Conservation (phyloP, 2,888 invertebrate species). For the Cataglyphis livida region DNA sequence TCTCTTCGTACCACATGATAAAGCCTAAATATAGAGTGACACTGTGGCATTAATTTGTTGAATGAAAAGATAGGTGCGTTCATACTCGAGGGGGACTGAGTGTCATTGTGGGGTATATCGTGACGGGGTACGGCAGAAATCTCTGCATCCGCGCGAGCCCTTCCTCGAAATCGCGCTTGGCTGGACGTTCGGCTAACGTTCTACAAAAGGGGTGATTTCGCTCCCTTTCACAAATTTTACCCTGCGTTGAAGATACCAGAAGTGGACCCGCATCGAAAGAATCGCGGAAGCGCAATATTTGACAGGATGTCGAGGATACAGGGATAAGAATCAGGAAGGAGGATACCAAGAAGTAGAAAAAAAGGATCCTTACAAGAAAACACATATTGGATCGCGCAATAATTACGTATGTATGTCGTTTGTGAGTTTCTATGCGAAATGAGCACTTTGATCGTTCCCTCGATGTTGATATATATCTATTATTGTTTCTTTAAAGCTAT, state of each 20-base stretch:
- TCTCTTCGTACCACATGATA: slow-evolving; percentile 41
- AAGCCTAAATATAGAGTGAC: slow-evolving; percentile 84
- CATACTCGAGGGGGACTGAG: slow-evolving; percentile 79
- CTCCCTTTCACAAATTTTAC: background rate
- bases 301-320: slow-evolving; percentile 21
- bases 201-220: slow-evolving; percentile 1
- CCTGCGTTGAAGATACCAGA: slow-evolving; percentile 12
- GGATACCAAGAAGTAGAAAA: background rate
- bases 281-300: slow-evolving; percentile 6
- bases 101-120: slow-evolving; percentile 77
- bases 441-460: background rate
- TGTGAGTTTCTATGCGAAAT: slow-evolving; percentile 1
- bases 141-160: slow-evolving; percentile 67
- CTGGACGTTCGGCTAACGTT: background rate
- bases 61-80: slow-evolving; percentile 83
- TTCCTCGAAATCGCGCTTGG: slow-evolving; percentile 31
- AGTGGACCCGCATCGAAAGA: slow-evolving; percentile 5
- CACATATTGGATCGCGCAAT: background rate
- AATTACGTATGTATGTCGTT: slow-evolving; percentile 33
- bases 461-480: background rate
- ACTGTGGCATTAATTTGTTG: slow-evolving; percentile 84
- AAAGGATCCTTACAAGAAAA: background rate
- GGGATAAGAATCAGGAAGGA: slow-evolving; percentile 8
- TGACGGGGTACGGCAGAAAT: slow-evolving; percentile 78
- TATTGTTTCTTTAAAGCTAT: slow-evolving; percentile 8